Base-by-base conservation (phyloP, 2,888 invertebrate species). In the Rotaria sp. region DNA sequence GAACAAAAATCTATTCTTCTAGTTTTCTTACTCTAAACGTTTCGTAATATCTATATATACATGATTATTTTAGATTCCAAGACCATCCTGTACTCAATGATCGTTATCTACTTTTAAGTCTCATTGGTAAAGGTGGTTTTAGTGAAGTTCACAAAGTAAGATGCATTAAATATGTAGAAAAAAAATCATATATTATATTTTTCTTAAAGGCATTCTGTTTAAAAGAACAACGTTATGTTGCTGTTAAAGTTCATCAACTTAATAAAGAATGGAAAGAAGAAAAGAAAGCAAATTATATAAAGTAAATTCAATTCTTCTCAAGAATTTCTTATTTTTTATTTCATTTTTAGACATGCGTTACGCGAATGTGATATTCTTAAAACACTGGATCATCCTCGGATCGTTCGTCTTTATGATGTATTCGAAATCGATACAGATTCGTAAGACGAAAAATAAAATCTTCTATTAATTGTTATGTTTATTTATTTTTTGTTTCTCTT, bases 201-300 rank as follows among this genome's bases (percentile, higher is more conserved):
- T 52, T 24, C 4, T 52, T 3, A 24, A 26, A 80, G 93, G 99
- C 98, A 89, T 99, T 98, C 93, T 99, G 99, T 93, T 93, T 99
- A 90, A 96, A 97, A 92, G 98, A 99, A 92, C 97, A 99, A 92
- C 94, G 98, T 89, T 99, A 98, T 92, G 99, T 99, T 87, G 99
- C 99, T 88, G 99, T 99, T 93, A 99, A 99, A 93, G 99, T 99
- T 90, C 99, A 99, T 93, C 98, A 99, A 93, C 94, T 99, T 90
- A 99, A 99, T 93, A 97, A 98, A 93, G 99, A 99, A 93, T 99
- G 99, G 99, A 99, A 99, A 93, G 99, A 99, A 93, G 99, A 99
- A 92, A 99, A 99, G 93, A 99, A 99, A 93, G 99, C 98, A 92
- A 99, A 99, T 93, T 99, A 99, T 93, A 99, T 99, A 93, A 98